A percentile compares a stretch with the other conserved stretches of the same genome.
These are phyloP conservation scores for Triplophysa bombifrons DNA, from an alignment of 2,797 vertebrate genomes.

Conservation along the genomic window DNA sequence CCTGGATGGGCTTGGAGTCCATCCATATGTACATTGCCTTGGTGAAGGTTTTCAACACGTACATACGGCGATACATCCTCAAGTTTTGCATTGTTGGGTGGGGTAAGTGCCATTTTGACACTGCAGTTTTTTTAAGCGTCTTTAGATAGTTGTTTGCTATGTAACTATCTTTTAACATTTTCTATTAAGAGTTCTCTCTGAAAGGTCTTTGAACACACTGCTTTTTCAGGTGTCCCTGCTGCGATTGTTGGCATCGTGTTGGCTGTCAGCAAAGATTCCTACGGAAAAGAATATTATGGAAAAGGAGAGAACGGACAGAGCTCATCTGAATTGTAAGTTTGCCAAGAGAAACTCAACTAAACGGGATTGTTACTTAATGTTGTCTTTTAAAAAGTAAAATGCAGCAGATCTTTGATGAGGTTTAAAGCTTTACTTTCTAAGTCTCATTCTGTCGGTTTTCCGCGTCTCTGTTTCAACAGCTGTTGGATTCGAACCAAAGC, in stretches of 20 bases:
- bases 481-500: conserved; percentile 86
- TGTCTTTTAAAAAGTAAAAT: background rate
- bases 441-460: conserved; percentile 12
- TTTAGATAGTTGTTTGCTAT: background rate
- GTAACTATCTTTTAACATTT: background rate
- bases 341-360: background rate
- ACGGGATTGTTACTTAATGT: background rate
- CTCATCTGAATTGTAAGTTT: conserved; percentile 88
- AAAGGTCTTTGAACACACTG: background rate
- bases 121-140: background rate
- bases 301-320: conserved; percentile 65
- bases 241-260: conserved; percentile 83
- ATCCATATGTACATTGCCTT: conserved; percentile 98
- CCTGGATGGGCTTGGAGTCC: conserved; percentile 98
- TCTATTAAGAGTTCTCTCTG: background rate
- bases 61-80: conserved; percentile 93
- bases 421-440: background rate
- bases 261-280: conserved; percentile 78
- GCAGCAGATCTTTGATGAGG: background rate
- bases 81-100: conserved; percentile 98
- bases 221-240: conserved; percentile 85
- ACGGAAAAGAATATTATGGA: conserved; percentile 79
- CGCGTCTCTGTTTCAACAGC: conserved; percentile 68
- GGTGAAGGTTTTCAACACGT: conserved; percentile 98
- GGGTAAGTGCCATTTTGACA: conserved; percentile 83